A percentile compares a stretch with the other conserved stretches of the same genome.
phyloP scores from a whole-genome alignment of 2,888 invertebrate genomes.

The Microchrysa polita region DNA sequence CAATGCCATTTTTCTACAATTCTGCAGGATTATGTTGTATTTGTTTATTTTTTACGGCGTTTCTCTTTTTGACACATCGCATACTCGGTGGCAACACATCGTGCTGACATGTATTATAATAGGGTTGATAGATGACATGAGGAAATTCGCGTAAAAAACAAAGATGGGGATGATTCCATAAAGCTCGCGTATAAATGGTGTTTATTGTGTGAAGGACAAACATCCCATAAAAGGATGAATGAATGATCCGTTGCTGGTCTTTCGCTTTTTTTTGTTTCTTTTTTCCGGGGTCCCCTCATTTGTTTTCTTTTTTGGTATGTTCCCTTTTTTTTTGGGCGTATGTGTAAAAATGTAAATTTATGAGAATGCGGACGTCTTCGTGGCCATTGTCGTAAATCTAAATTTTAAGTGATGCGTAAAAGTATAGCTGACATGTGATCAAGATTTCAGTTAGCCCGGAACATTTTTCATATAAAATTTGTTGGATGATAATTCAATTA shows the following conservation, averaged over 20 bases:
- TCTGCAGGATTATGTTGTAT: neutral
- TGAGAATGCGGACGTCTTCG: slow-evolving; percentile 3
- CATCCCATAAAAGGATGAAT: neutral
- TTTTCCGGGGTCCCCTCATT: neutral
- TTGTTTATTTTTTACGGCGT: no score
- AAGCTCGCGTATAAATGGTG: neutral
- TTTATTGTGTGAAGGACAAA: neutral
- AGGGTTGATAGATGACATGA: slow-evolving; percentile 26
- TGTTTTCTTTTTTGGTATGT: no score
- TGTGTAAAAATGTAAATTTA: slow-evolving; percentile 20
- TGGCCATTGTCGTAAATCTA: neutral
- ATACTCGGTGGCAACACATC: slow-evolving; percentile 5
- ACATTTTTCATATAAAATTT: neutral
- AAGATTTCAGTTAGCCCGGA: neutral
- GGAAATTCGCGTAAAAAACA: slow-evolving; percentile 15
- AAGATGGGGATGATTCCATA: neutral
- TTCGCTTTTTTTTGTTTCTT: neutral
- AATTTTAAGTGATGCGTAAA: slow-evolving; percentile 11
- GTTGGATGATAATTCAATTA: neutral
- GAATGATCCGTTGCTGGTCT: neutral
- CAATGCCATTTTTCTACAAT: neutral
- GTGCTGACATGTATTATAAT: slow-evolving; percentile 32
- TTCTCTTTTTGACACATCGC: neutral
- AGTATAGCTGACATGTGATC: slow-evolving; percentile 1
- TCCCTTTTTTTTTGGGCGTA: no score